Base-by-base conservation (phyloP, 1,140 invertebrate species). In the Drosophila watanabei region DNA sequence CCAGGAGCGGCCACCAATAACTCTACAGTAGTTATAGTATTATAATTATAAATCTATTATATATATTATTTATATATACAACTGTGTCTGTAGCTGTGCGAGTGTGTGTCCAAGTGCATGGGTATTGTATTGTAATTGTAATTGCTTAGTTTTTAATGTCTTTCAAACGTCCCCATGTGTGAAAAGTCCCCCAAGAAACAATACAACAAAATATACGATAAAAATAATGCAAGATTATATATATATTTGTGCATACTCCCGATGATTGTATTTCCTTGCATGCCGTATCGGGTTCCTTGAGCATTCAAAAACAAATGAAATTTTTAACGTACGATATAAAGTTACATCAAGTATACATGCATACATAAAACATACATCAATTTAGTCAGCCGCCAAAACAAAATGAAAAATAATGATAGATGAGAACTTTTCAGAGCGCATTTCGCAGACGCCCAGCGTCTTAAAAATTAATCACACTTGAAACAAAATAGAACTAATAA, bases 1-100 rank as follows among this genome's bases (percentile, higher is more conserved):
- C 45, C 37, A 39, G 75, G 56, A 54, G 37, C 60, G 68, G 63
- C 85, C 78, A 63, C 52, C 52, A 87, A 87, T 90, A 89, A 89
- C 85, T 87, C 71, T 89, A 78, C 64, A 58, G 75, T 89, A 89
- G 84, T 88, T 88, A 88, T 88, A 88, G 85, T 89, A 89, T 89
- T 89, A 90, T 89, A 83, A 61, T 60, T 69, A 78, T 87, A 87
- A 73, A 76, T 45, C 52, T 49, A 49, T 49, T 49, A 49, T 28
- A 49, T 79, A 77, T 79, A 77, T 80, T 71, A 69, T 71, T 71
- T 71, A 71, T 71, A 71, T 24, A 45, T 71, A 56, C n/a, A 35
- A 24, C 8, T 39, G 13, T 56, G 33, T 71, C 63, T 86, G 56
- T 87, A 86, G 80, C 63, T 73, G 79, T 70, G 78, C 65, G 52